phyloP scores from a whole-genome alignment of 2,888 invertebrate genomes.

The Sialis lutaria region DNA sequence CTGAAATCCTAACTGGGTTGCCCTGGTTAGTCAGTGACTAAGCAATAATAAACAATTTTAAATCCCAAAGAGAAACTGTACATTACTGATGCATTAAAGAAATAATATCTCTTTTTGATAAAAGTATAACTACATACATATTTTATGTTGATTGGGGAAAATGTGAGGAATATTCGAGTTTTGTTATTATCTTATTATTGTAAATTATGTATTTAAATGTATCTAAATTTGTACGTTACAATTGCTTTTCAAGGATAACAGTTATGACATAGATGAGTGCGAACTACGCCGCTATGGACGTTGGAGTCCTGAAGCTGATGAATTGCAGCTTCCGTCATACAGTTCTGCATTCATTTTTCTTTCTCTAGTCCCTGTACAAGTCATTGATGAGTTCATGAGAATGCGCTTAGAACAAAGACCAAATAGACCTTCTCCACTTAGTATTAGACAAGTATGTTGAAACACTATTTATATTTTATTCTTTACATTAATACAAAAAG shows the following conservation, averaged over 20 bases:
- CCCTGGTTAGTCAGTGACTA: too few species aligned
- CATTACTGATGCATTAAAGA: too few species aligned
- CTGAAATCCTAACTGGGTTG: too few species aligned
- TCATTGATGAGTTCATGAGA: slow-evolving; percentile 80
- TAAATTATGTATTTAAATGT: neutral
- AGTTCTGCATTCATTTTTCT: slow-evolving; percentile 72
- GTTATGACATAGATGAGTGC: slow-evolving; percentile 23
- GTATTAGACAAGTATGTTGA: slow-evolving; percentile 54
- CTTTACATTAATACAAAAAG: neutral
- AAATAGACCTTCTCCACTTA: slow-evolving; percentile 67
- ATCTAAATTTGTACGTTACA: neutral
- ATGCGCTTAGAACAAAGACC: slow-evolving; percentile 73
- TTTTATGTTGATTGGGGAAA: too few species aligned
- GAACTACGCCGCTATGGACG: slow-evolving; percentile 49
- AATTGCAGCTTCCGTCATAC: slow-evolving; percentile 73
- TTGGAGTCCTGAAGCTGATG: slow-evolving; percentile 57
- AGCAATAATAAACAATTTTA: too few species aligned
- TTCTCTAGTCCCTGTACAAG: slow-evolving; percentile 69
- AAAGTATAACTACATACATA: too few species aligned
- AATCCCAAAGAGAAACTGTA: too few species aligned
- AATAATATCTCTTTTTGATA: too few species aligned
- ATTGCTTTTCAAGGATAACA: neutral
- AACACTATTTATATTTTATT: slow-evolving; percentile 6
- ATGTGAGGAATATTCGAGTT: too few species aligned
- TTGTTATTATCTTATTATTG: too few species aligned